phyloP scores from a whole-genome alignment of 2,888 invertebrate genomes.

The Stenolophus ochropezus region DNA sequence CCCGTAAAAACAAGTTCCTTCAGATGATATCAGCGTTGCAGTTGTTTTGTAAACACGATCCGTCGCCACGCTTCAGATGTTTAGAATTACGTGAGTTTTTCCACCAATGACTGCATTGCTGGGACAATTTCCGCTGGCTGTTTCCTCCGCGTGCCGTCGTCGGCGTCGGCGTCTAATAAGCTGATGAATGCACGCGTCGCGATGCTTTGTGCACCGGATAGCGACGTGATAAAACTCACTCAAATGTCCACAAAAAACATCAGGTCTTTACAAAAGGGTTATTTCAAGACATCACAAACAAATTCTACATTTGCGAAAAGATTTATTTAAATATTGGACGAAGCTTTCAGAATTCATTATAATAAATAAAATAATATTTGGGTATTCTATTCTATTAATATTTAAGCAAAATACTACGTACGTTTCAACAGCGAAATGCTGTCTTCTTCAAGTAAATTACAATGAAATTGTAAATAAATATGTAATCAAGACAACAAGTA shows the following conservation, averaged over 20 bases:
- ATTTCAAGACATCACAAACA: too few relatives aligned
- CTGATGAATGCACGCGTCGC: constrained; percentile 18
- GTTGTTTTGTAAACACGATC: constrained; percentile 1
- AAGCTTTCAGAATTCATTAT: too few relatives aligned
- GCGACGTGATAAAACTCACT: constrained; percentile 5
- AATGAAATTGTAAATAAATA: too few relatives aligned
- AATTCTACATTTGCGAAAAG: too few relatives aligned
- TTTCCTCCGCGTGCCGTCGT: neutral
- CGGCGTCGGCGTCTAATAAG: neutral
- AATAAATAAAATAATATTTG: too few relatives aligned
- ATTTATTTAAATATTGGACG: too few relatives aligned
- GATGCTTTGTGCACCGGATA: constrained; percentile 23
- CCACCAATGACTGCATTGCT: neutral
- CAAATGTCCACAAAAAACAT: neutral
- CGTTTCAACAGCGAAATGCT: too few relatives aligned
- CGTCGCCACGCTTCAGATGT: neutral
- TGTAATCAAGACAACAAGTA: too few relatives aligned
- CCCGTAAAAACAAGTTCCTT: neutral
- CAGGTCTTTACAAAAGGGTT: neutral
- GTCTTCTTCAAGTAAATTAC: too few relatives aligned
- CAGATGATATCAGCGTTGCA: neutral
- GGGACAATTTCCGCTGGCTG: neutral
- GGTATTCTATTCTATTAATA: too few relatives aligned
- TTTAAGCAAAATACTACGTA: too few relatives aligned
- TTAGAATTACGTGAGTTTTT: constrained; percentile 26